Base-by-base conservation (phyloP, 2,797 vertebrate species). In the Ctenopoma kingsleyae region DNA sequence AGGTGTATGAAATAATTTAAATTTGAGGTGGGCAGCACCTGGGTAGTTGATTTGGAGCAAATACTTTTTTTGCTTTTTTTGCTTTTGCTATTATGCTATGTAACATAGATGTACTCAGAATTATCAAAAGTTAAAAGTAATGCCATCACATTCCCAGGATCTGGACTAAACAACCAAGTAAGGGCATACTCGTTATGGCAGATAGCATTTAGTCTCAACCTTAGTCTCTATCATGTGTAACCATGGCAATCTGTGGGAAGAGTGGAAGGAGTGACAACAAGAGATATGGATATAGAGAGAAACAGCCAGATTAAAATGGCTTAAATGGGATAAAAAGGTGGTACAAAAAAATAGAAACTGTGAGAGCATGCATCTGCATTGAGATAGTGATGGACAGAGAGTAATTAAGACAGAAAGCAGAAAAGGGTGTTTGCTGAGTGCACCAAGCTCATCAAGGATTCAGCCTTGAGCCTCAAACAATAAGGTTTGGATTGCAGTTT, bases 401-500 rank as follows among this genome's bases (percentile, higher is more conserved):
- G 19, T 50, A 46, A 69, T 66, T 58, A 50, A 59, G 8, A 66
- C 36, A 66, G 25, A 67, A 8, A 10, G n/a, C 62, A 38, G 32
- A 60, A 75, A 75, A 68, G 3, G 59, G 63, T 70, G 69, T 73
- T 78, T 68, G 78, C 67, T 48, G 74, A 83, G 54, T 51, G 74
- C 38, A 20, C 25, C 19, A 44, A 3, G 2, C 68, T 84, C 77
- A 89, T 92, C 57, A 76, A 71, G 61, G 54, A 87, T 89, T 84
- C 74, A 55, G 46, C 23, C 38, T 22, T 3, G 35, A 2, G 0
- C 67, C 69, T 73, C 64, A 19, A 40, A 56, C 61, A 80, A 84
- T 84, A 83, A 81, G 68, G 76, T 89, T 92, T 80, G 65, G 82
- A 87, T 78, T 87, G 70, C 71, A 82, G 71, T 74, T 78, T 73